Conservation (phyloP, 2,113 vertebrate genomes). For the Neolamprologus tretocephalus region DNA sequence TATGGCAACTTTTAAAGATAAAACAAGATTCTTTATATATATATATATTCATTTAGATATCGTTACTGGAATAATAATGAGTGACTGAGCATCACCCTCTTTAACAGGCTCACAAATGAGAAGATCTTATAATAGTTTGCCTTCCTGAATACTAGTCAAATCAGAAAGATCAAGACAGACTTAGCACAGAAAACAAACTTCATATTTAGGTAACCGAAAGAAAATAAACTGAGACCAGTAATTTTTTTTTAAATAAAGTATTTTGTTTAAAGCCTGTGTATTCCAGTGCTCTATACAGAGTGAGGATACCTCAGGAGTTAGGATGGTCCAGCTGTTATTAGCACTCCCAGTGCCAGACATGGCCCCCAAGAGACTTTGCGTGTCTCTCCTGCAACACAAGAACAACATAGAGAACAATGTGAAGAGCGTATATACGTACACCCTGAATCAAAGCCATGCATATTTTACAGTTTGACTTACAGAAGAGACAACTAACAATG, state of each 20-base stretch:
- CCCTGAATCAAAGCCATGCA: neutral
- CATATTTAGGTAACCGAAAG: constrained; percentile 25
- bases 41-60: neutral
- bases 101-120: neutral
- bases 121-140: neutral
- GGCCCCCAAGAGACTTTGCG: constrained; percentile 47
- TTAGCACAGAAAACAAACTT: constrained; percentile 25
- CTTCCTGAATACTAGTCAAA: neutral
- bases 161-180: neutral
- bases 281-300: neutral
- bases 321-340: constrained; percentile 72
- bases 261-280: neutral
- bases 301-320: constrained; percentile 62
- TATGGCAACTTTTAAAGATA: neutral
- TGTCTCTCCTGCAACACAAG: constrained; percentile 59
- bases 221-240: neutral
- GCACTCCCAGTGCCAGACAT: constrained; percentile 65
- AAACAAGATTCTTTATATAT: neutral
- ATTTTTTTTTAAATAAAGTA: neutral
- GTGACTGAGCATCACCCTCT: neutral
- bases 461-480: neutral
- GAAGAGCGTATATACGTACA: neutral
- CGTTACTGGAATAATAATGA: neutral
- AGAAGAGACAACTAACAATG: neutral
- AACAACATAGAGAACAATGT: neutral